phyloP scores from a whole-genome alignment of 2,888 invertebrate species.

The Hypsopygia costalis region DNA sequence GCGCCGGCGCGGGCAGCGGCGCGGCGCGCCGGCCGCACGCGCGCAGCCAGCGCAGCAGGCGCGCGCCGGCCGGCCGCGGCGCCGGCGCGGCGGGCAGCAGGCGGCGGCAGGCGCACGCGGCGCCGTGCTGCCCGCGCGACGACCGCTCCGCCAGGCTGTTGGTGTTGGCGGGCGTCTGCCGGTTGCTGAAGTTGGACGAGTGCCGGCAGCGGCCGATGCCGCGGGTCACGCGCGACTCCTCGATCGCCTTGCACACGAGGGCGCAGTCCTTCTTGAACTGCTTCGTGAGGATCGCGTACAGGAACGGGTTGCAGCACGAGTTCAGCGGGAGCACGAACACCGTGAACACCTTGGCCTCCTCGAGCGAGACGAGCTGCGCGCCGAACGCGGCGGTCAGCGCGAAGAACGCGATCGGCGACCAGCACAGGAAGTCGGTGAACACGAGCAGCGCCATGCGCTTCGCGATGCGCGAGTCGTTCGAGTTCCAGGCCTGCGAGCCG shows the following conservation, averaged over 20 bases:
- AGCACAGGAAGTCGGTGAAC: slow-evolving; percentile 98
- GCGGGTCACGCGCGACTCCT: slow-evolving; percentile 94
- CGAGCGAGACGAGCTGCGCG: slow-evolving; percentile 92
- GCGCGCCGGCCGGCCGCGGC: slow-evolving; percentile 77
- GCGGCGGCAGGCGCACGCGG: slow-evolving; percentile 81
- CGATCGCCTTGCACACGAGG: slow-evolving; percentile 96
- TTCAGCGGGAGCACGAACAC: slow-evolving; percentile 98
- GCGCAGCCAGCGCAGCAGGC: slow-evolving; percentile 60
- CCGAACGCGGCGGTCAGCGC: slow-evolving; percentile 97
- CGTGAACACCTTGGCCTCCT: slow-evolving; percentile 97
- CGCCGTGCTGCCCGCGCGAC: slow-evolving; percentile 85
- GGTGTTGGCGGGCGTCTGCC: slow-evolving; percentile 92
- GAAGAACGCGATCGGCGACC: slow-evolving; percentile 98
- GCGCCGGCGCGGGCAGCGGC: slow-evolving; percentile 39
- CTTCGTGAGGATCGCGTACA: slow-evolving; percentile 98
- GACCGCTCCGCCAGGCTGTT: slow-evolving; percentile 91
- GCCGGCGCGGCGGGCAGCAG: slow-evolving; percentile 84
- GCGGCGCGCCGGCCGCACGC: slow-evolving; percentile 40
- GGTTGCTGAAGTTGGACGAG: slow-evolving; percentile 92
- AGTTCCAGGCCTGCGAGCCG: slow-evolving; percentile 98
- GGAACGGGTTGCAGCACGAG: slow-evolving; percentile 98
- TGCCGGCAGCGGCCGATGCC: slow-evolving; percentile 93
- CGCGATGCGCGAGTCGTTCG: slow-evolving; percentile 97
- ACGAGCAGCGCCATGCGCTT: slow-evolving; percentile 98
- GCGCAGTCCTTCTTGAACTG: slow-evolving; percentile 99